Evolutionary conservation across 2,797 vertebrate genomes (phyloP).

Genomic region (Avahi laniger): DNA sequence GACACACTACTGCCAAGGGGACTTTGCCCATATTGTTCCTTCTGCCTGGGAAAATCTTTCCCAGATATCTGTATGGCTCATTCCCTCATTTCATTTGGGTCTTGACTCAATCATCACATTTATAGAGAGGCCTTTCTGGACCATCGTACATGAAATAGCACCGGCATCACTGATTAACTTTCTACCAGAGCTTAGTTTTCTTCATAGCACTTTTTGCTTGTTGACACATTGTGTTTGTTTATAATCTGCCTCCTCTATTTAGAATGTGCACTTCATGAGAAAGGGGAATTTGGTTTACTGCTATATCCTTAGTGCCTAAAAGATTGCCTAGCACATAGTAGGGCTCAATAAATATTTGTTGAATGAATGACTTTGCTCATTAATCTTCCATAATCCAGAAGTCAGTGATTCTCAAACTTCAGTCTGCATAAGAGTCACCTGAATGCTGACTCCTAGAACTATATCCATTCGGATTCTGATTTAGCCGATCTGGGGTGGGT

Average conservation of each 20-base stretch:
- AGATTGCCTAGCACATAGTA: neutral
- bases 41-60: neutral
- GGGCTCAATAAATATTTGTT: neutral
- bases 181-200: neutral
- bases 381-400: neutral
- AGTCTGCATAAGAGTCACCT: neutral
- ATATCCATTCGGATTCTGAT: neutral
- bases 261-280: neutral
- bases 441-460: neutral
- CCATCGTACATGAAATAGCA: neutral
- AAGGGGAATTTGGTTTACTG: neutral
- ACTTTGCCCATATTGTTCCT: slow-evolving; percentile 7
- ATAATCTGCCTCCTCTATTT: neutral
- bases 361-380: neutral
- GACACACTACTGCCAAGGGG: neutral
- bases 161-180: neutral
- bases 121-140: neutral
- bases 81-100: neutral
- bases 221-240: neutral
- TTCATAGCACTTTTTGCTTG: neutral
- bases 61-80: neutral
- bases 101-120: neutral
- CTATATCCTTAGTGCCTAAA: neutral
- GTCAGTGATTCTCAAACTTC: neutral
- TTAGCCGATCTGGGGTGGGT: neutral